Evolutionary conservation across 2,113 vertebrate species (phyloP).

Genomic region (Oceanodroma tethys): DNA sequence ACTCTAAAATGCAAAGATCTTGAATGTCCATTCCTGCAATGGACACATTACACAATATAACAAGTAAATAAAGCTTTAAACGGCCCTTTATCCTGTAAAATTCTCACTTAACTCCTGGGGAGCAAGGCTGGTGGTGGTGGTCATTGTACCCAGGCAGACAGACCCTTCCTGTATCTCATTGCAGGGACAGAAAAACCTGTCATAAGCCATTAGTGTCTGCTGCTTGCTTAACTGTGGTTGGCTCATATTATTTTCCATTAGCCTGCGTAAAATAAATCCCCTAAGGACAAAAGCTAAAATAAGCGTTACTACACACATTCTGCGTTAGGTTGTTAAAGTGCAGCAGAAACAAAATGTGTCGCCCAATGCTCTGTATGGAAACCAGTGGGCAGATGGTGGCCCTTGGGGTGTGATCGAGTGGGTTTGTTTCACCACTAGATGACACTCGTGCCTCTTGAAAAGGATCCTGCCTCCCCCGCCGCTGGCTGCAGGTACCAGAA

Average conservation of each 20-base stretch:
- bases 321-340: not conserved
- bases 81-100: not conserved
- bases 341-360: not conserved
- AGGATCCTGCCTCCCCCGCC: not conserved
- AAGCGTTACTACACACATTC: not conserved
- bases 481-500: not conserved
- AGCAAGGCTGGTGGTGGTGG: not conserved
- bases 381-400: not conserved
- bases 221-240: not conserved
- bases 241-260: not conserved
- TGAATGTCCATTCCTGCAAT: not conserved
- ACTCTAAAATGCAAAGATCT: not conserved
- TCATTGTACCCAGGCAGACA: not conserved
- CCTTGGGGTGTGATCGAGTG: not conserved
- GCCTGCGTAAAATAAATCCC: not conserved
- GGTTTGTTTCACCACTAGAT: slow-evolving; percentile 28
- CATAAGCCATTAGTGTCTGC: not conserved
- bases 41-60: not conserved
- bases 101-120: not conserved
- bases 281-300: not conserved
- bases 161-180: not conserved
- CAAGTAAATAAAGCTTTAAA: not conserved
- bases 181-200: not conserved
- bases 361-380: not conserved
- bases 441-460: not conserved